These are phyloP conservation scores for Caenorhabditis sp. DNA, from an alignment of 2,888 invertebrate genomes.

Conservation along the genomic window DNA sequence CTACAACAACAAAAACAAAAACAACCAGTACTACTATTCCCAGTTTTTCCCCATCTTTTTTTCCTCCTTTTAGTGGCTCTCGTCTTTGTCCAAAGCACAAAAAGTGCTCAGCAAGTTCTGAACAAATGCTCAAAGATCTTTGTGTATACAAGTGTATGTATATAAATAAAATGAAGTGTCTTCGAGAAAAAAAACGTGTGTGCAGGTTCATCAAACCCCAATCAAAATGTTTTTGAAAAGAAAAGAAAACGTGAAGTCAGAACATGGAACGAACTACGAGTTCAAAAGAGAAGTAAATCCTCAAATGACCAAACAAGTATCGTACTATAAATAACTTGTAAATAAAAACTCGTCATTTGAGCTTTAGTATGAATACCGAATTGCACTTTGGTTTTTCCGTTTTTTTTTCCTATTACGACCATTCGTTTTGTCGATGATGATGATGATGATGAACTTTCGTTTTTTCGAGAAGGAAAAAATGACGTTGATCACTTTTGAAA, in stretches of 20 bases:
- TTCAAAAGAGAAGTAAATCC: no score
- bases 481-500: neutral
- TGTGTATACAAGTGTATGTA: neutral
- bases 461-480: neutral
- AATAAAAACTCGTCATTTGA: neutral
- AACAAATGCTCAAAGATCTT: neutral
- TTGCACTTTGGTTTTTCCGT: neutral
- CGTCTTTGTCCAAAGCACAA: neutral
- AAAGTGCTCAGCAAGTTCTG: neutral
- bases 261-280: no score
- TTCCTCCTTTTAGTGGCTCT: neutral
- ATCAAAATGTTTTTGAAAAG: no score
- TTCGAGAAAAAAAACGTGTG: neutral
- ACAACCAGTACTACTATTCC: neutral
- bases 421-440: neutral
- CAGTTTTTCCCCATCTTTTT: neutral
- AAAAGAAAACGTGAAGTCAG: neutral
- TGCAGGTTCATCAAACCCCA: neutral
- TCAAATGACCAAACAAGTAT: neutral
- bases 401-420: neutral
- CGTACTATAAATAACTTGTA: neutral
- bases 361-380: neutral
- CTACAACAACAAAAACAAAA: no score
- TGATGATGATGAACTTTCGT: neutral
- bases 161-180: neutral